Evolutionary conservation across 37 sponge, comb jelly and placozoan species (phyloP).

Genomic region (Lycopodina hypogea): DNA sequence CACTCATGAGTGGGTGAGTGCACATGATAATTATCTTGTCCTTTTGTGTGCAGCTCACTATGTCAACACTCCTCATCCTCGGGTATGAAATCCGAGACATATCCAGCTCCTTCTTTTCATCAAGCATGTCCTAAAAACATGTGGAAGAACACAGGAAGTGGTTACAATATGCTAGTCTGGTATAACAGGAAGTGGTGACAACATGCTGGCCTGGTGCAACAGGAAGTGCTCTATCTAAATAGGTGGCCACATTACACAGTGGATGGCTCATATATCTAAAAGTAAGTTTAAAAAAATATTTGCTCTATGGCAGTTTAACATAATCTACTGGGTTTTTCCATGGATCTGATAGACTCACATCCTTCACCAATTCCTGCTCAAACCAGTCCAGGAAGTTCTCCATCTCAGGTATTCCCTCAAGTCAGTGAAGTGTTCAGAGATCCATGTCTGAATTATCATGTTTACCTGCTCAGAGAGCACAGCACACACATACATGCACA

Average conservation of each 20-base stretch:
- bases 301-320: too few relatives aligned
- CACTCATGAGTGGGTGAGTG: too few relatives aligned
- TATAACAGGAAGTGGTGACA: too few relatives aligned
- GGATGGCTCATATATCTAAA: too few relatives aligned
- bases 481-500: too few relatives aligned
- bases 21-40: background rate
- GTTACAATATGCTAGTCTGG: too few relatives aligned
- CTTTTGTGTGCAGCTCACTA: background rate
- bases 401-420: conserved; percentile 60
- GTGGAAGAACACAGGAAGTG: too few relatives aligned
- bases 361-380: conserved; percentile 41
- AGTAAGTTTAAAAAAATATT: too few relatives aligned
- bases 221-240: too few relatives aligned
- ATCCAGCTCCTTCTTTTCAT: conserved; percentile 54
- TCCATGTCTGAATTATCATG: conserved; percentile 62
- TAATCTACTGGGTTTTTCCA: too few relatives aligned
- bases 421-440: conserved; percentile 72
- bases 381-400: conserved; percentile 74
- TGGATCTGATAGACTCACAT: conserved; percentile 56
- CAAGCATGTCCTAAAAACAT: conserved; percentile 47
- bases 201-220: too few relatives aligned
- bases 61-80: conserved; percentile 41
- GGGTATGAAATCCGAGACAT: conserved; percentile 28
- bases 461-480: conserved; percentile 28
- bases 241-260: too few relatives aligned